Conservation (phyloP, 2,797 vertebrate genomes). For the Orestias chungarensis region DNA sequence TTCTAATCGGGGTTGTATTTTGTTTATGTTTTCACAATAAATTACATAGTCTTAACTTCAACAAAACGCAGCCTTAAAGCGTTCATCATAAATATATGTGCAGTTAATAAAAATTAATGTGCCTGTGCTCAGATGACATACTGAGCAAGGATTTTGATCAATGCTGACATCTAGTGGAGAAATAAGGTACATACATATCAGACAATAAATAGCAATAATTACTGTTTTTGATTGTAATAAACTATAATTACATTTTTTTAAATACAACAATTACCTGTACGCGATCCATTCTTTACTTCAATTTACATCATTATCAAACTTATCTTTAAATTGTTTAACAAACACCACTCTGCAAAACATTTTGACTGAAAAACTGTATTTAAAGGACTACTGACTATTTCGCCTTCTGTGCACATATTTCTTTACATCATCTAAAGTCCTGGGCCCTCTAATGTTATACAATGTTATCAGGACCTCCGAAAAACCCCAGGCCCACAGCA, state of each 20-base stretch:
- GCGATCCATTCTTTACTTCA: no score
- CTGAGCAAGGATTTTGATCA: background rate
- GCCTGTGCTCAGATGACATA: background rate
- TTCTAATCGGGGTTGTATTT: background rate
- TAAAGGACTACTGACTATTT: no score
- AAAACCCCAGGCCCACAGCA: no score
- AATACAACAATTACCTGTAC: background rate
- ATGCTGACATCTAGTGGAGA: conserved; percentile 39
- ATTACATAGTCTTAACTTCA: no score
- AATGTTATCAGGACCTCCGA: no score
- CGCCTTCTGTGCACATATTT: no score
- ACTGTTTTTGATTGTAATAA: background rate
- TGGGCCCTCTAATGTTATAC: no score
- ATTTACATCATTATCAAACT: background rate
- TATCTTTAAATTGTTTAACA: background rate
- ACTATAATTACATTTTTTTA: background rate
- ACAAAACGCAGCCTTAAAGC: no score
- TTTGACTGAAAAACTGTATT: background rate
- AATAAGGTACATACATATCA: background rate
- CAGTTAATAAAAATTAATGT: background rate
- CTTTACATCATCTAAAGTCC: no score
- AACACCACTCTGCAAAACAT: background rate
- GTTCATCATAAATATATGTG: background rate
- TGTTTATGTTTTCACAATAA: background rate
- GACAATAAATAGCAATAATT: background rate